Percentiles rank a stretch among this genome's conserved stretches.
Conservation (phyloP, 2,797 vertebrate genomes). For the Salmo trutta region DNA sequence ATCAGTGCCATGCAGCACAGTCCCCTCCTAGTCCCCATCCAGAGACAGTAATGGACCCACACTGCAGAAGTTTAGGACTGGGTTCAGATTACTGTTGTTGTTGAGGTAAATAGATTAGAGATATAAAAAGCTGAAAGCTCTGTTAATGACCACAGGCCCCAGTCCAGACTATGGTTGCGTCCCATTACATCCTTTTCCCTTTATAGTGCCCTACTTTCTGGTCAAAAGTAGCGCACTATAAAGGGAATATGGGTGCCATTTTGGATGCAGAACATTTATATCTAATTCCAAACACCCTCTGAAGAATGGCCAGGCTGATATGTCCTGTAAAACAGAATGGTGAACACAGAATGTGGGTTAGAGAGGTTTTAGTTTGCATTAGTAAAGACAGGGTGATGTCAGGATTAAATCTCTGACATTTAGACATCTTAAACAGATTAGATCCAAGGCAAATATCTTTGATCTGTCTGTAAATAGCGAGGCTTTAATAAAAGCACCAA, state of each 20-base stretch:
- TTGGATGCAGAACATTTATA: too few species aligned
- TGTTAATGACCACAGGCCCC: neutral
- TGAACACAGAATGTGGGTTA: neutral
- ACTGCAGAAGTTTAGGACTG: neutral
- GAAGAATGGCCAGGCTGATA: neutral
- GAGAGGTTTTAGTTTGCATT: neutral
- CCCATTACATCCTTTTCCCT: neutral
- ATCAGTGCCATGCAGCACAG: neutral
- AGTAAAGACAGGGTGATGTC: constrained; percentile 34
- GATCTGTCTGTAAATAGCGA: constrained; percentile 58
- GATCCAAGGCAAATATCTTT: constrained; percentile 43
- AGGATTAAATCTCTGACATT: constrained; percentile 64
- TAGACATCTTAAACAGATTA: constrained; percentile 54
- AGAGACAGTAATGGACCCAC: neutral
- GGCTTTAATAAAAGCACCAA: constrained; percentile 18
- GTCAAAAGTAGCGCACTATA: neutral
- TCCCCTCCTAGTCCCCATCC: neutral
- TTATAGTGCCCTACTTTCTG: neutral
- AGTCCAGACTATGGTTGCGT: neutral
- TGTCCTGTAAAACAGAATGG: neutral
- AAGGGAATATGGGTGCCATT: neutral
- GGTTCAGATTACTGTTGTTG: neutral
- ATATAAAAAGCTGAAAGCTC: neutral
- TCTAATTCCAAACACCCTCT: neutral
- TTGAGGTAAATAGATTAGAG: neutral